These are phyloP conservation scores for Psix sp. DNA, from an alignment of 1,140 invertebrate species.

Conservation along the genomic window DNA sequence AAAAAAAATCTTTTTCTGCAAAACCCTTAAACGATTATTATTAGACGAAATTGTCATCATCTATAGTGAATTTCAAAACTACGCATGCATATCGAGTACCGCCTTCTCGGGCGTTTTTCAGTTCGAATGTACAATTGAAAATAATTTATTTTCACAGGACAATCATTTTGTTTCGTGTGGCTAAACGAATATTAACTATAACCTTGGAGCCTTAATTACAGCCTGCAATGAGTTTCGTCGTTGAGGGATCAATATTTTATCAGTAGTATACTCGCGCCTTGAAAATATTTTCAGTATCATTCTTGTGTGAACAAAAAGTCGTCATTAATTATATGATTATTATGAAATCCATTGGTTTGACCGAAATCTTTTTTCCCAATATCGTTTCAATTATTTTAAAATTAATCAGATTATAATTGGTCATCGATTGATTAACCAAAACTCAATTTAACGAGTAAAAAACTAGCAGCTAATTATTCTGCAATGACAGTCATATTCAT, in stretches of 20 bases:
- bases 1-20: constrained; percentile 8
- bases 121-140: constrained; percentile 6
- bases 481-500: too few relatives aligned
- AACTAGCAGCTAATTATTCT: too few relatives aligned
- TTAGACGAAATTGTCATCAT: constrained; percentile 28
- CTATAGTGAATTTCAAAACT: constrained; percentile 27
- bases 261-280: constrained; percentile 31
- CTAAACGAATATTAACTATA: constrained; percentile 40
- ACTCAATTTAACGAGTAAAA: too few relatives aligned
- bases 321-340: too few relatives aligned
- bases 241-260: constrained; percentile 39
- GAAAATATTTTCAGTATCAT: constrained; percentile 36
- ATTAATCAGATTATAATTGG: too few relatives aligned
- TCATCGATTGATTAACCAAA: too few relatives aligned
- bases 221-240: constrained; percentile 27
- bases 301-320: too few relatives aligned
- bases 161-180: constrained; percentile 49
- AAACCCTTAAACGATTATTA: constrained; percentile 18
- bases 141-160: constrained; percentile 45
- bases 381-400: too few relatives aligned
- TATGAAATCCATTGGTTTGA: too few relatives aligned
- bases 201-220: constrained; percentile 51
- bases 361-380: too few relatives aligned
- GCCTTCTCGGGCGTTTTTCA: constrained; percentile 11
- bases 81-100: constrained; percentile 28